A percentile compares a stretch with the other conserved stretches of the same genome.
Evolutionary conservation across 37 sponge, comb jelly and placozoan species (phyloP).

Genomic region (Tethya wilhelma): DNA sequence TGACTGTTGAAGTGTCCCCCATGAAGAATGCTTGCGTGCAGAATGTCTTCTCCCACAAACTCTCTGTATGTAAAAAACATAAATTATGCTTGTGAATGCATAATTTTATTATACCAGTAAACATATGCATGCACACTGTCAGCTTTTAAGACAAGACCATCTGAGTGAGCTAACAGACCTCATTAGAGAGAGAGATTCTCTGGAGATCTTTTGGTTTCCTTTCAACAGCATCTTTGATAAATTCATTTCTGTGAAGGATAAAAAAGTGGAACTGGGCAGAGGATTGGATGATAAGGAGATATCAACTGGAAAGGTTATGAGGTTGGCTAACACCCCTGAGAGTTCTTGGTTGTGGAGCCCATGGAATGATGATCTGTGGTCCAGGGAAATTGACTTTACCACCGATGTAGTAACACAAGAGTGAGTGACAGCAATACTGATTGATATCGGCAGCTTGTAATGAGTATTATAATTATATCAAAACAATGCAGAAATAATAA

Average conservation of each 20-base stretch:
- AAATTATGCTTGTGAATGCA: neutral
- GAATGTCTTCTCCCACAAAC: neutral
- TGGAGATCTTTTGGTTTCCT: constrained; percentile 3
- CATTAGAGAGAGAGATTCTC: no score
- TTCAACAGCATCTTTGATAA: neutral
- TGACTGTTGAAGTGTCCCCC: constrained; percentile 13
- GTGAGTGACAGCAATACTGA: no score
- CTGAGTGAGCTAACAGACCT: neutral
- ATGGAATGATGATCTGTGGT: constrained; percentile 9
- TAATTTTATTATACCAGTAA: neutral
- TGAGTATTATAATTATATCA: no score
- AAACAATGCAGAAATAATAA: no score
- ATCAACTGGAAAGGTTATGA: neutral
- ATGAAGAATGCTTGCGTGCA: neutral
- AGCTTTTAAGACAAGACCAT: neutral
- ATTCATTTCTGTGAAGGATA: neutral
- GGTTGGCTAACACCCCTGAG: no score
- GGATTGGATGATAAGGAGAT: neutral
- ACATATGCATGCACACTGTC: neutral
- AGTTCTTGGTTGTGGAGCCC: no score
- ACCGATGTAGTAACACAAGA: no score
- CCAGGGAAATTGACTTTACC: neutral
- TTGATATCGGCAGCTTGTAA: no score
- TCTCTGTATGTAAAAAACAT: neutral
- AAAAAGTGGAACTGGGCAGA: neutral